Percentiles rank a stretch among this genome's conserved stretches.
Evolutionary conservation across 2,888 invertebrate genomes (phyloP).

Genomic region (Tetranychus truncatus): DNA sequence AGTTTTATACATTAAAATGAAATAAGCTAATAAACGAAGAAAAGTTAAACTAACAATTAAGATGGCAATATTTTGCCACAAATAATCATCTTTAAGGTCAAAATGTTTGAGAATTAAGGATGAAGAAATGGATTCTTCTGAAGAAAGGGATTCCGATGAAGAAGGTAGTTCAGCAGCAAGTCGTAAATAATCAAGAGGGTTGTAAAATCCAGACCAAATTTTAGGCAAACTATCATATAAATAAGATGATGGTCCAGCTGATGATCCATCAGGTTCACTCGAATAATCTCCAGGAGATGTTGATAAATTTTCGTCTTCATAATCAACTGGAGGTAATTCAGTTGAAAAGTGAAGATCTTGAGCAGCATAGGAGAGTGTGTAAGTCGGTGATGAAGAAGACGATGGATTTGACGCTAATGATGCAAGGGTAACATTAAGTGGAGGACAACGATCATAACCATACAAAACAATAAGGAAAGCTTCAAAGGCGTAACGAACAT

Average conservation of each 20-base stretch:
- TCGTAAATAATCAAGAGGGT: constrained; percentile 8
- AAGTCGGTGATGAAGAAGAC: not conserved
- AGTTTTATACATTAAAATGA: constrained; percentile 19
- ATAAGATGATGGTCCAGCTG: not conserved
- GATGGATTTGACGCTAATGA: not conserved
- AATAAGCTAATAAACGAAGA: constrained; percentile 7
- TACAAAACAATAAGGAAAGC: constrained; percentile 4
- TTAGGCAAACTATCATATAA: constrained; percentile 10
- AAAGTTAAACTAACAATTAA: not conserved
- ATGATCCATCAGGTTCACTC: not conserved
- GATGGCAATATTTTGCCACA: constrained; percentile 10
- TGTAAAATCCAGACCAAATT: constrained; percentile 11
- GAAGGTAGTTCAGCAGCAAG: not conserved
- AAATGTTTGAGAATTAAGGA: constrained; percentile 7
- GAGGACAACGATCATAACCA: constrained; percentile 8
- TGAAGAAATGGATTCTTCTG: not conserved
- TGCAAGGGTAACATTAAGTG: not conserved
- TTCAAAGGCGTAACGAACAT: constrained; percentile 36
- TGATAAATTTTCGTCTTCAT: not conserved
- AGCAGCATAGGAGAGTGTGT: not conserved
- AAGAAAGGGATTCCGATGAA: not conserved
- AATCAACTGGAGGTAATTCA: not conserved
- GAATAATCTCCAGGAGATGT: not conserved
- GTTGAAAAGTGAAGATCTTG: not conserved
- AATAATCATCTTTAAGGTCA: constrained; percentile 3